Conservation (phyloP, 2,113 vertebrate genomes). For the Apaloderma vittatum region DNA sequence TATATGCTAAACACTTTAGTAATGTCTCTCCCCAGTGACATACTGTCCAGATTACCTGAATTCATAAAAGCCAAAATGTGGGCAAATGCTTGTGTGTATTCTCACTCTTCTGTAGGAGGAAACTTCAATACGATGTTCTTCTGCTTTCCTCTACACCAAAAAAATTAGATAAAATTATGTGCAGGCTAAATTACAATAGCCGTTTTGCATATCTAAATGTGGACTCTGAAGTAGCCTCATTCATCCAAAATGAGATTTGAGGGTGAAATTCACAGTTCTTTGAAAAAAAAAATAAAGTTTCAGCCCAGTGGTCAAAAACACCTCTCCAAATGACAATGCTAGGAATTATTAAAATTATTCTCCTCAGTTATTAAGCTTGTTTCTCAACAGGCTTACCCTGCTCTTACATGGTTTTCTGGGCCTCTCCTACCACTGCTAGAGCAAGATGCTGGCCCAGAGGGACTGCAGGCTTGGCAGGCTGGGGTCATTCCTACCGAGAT, state of each 20-base stretch:
- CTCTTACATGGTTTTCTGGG: neutral
- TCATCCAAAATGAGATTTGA: neutral
- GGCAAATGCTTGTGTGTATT: neutral
- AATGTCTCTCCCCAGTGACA: neutral
- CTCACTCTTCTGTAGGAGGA: neutral
- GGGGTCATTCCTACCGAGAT: fast-evolving
- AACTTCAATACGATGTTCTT: neutral
- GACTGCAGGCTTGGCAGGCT: neutral
- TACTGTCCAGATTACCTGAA: neutral
- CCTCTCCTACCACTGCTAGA: neutral
- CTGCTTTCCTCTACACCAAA: neutral
- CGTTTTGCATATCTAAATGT: neutral
- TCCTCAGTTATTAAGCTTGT: neutral
- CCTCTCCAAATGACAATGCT: neutral
- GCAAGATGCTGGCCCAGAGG: neutral
- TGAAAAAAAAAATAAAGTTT: neutral
- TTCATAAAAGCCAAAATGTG: neutral
- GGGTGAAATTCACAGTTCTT: neutral
- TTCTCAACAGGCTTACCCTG: neutral
- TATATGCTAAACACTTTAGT: neutral
- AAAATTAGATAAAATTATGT: neutral
- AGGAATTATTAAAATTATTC: neutral
- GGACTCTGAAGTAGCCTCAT: neutral
- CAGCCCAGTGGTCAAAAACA: neutral
- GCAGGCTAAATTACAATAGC: neutral